Base-by-base conservation (phyloP, 2,797 vertebrate species). In the Mergus octosetaceus region DNA sequence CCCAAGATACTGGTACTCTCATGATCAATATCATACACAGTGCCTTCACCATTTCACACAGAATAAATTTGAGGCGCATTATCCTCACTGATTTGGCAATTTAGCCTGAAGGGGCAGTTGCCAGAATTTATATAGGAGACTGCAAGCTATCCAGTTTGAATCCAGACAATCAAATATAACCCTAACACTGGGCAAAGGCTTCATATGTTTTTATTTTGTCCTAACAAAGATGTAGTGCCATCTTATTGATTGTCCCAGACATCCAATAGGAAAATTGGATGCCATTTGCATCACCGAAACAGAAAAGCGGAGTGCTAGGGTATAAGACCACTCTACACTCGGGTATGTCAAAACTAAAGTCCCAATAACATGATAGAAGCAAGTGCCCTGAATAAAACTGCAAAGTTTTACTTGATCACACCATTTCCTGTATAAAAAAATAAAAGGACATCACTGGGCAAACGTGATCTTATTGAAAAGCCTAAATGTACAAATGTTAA, bases 1-100 rank as follows among this genome's bases (percentile, higher is more conserved):
- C 22, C 47, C 22, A 13, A 78, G 30, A 6, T 34, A 88, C 6
- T 51, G 75, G 32, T 10, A 36, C 7, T 16, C 32, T 70, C 3
- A 1, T 11, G 11, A 57, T 36, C 28, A 39, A 39, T 18, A 58
- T 41, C 41, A 24, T 7, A 60, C 8, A 13, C 30, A 90, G 89
- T 22, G 16, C 34, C 54, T 83, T 80, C 79, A 81, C 9, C 13
- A 78, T 81, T 47, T 62, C 68, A 61, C 0, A 3, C 5, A 4
- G 4, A 30, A 57, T 0, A 82, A 30, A 87, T 61, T 24, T 38
- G 2, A 87, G 27, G 16, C 5, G 58, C 0, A 0, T 32, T 68
- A 39, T 51, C 20, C 32, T 70, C 38, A 7, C 1, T 54, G 22
- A 65, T 73, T 58, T 65, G 61, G 28, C 25, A 69, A 45, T 54